Base-by-base conservation (phyloP, 1,140 invertebrate species). In the Pseudachorutes palmiensis region DNA sequence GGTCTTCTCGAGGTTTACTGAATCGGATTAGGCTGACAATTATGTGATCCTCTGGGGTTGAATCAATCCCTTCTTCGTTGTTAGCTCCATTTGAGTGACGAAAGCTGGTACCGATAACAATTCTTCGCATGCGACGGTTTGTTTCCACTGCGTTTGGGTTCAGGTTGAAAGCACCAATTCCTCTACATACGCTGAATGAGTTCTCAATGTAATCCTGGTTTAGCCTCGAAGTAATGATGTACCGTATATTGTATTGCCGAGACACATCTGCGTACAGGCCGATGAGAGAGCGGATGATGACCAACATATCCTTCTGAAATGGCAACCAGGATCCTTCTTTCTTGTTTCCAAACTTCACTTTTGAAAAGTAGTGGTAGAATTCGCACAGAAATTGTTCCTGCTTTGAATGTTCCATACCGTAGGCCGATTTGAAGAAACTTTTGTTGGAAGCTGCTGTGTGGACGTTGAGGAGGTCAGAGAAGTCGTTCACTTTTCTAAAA, bases 131-230 rank as follows among this genome's bases (percentile, higher is more conserved):
- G 1, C 31, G 30, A 51, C 9, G 3, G 2, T 58, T 31, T 1
- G 60, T 14, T 12, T 62, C 30, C 19, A 68, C 26, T 24, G 48
- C 9, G n/a, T 3, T 36, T 12, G 45, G 30, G 9, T 62, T 57
- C 24, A 48, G 2, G 24, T 63, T 55, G 22, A 57, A 68, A 16
- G 31, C 14, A 2, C 48, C 48, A 14, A 64, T 24, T 24, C 62
- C 62, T 31, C 62, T 26, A 5, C 16, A 30, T 9, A 51, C 16
- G 3, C 41, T 26, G 26, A 64, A 64, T 14, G 48, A 51, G 51
- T 24, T 64, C 32, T 68, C 48, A 9, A 55, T 19, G 60, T 36
- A 63, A 30, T 62, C 33, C 28, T 68, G 61, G 19, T 36, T 57
- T 29, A 58, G 33, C 2, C 36, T 5, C 24, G 55, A 32, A 24